These are phyloP conservation scores for Drosophila macrospina DNA, from an alignment of 2,888 invertebrate genomes.

Conservation along the genomic window DNA sequence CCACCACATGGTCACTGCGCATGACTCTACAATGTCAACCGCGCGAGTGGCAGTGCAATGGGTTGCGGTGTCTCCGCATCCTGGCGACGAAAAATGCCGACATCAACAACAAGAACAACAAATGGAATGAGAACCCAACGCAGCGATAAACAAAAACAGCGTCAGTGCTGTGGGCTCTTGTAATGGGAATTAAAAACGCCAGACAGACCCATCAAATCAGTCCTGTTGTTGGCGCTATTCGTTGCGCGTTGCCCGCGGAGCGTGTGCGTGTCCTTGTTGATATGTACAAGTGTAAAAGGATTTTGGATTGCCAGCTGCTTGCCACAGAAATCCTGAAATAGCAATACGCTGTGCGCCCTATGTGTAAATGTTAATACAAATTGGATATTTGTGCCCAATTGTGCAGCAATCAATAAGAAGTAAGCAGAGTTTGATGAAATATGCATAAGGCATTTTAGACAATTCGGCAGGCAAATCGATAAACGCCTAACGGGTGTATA, in stretches of 20 bases:
- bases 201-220: conserved; percentile 68
- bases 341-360: background rate
- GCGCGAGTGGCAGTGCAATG: conserved; percentile 39
- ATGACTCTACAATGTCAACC: conserved; percentile 66
- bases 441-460: conserved; percentile 48
- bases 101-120: conserved; percentile 65
- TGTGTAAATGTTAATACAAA: conserved; percentile 34
- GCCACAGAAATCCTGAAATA: background rate
- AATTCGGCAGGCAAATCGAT: conserved; percentile 73
- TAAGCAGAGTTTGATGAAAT: conserved; percentile 42
- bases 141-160: conserved; percentile 78
- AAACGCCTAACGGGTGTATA: conserved; percentile 49
- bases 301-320: conserved; percentile 35
- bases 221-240: conserved; percentile 64
- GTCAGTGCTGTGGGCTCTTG: conserved; percentile 49
- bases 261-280: conserved; percentile 33
- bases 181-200: conserved; percentile 69
- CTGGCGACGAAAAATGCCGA: conserved; percentile 68
- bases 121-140: conserved; percentile 54
- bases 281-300: conserved; percentile 25
- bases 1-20: conserved; percentile 53
- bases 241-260: conserved; percentile 54
- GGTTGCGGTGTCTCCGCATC: conserved; percentile 50
- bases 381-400: conserved; percentile 15
- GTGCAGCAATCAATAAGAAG: conserved; percentile 54